Conservation (phyloP, 2,888 invertebrate genomes). For the Nysson spinosus region DNA sequence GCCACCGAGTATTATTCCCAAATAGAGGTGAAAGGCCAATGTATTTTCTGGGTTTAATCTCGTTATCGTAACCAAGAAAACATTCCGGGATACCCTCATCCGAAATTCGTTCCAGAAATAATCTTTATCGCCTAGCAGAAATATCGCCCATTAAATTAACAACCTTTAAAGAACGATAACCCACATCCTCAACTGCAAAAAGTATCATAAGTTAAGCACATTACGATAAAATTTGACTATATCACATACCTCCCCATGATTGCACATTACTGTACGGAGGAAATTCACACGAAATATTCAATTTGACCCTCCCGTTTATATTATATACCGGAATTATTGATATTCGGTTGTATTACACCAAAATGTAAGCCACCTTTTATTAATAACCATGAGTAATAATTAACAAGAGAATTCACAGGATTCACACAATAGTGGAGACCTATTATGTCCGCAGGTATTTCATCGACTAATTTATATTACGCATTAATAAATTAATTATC, state of each 20-base stretch:
- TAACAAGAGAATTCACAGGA: no score
- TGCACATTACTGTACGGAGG: no score
- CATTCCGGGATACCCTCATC: slow-evolving; percentile 11
- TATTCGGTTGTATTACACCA: no score
- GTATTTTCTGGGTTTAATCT: slow-evolving; percentile 23
- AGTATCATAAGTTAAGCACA: slow-evolving; percentile 19
- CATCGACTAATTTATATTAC: no score
- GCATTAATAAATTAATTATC: no score
- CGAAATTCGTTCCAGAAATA: slow-evolving; percentile 15
- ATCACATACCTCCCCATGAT: neutral
- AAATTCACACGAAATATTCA: no score
- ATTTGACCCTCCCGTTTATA: no score
- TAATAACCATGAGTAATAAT: no score
- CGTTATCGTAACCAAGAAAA: slow-evolving; percentile 27
- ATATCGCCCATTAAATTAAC: neutral
- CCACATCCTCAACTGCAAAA: slow-evolving; percentile 15
- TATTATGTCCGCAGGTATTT: no score
- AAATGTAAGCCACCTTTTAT: no score
- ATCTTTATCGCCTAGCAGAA: slow-evolving; percentile 6
- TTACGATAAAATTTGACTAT: neutral
- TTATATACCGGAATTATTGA: no score
- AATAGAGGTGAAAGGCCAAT: neutral
- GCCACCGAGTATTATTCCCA: neutral
- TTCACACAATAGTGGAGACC: no score
- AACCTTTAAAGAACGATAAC: slow-evolving; percentile 24